These are phyloP conservation scores for Iphiclides podalirius DNA, from an alignment of 2,888 invertebrate genomes.

Conservation along the genomic window DNA sequence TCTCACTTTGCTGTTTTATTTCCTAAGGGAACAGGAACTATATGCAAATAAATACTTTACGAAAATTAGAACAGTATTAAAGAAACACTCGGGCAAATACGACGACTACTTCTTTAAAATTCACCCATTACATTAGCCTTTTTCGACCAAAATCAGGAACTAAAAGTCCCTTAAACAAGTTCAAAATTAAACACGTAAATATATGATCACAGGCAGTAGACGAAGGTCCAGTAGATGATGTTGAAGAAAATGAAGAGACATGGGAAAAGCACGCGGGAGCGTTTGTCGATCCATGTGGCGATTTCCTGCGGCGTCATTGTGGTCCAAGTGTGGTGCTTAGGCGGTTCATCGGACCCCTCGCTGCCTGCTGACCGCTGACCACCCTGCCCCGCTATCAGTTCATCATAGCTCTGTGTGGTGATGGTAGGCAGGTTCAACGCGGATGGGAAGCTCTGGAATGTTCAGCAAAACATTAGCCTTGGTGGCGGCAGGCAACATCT, in stretches of 20 bases:
- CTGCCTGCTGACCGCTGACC: conserved; percentile 51
- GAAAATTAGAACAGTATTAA: no score
- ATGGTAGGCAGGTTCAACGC: conserved; percentile 84
- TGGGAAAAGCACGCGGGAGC: conserved; percentile 89
- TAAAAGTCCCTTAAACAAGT: no score
- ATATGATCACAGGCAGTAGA: conserved; percentile 78
- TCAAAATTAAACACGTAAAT: no score
- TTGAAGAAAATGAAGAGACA: conserved; percentile 89
- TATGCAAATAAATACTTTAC: neutral
- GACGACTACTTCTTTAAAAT: no score
- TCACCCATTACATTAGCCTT: no score
- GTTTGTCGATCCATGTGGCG: conserved; percentile 91
- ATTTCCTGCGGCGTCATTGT: conserved; percentile 94
- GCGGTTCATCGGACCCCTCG: conserved; percentile 60
- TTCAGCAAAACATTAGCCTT: no score
- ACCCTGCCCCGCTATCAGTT: conserved; percentile 56
- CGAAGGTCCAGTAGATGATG: conserved; percentile 88
- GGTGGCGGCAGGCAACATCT: no score
- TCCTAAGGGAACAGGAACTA: no score
- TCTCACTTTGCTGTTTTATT: no score
- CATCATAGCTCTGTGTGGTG: conserved; percentile 84
- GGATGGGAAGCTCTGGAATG: conserved; percentile 82
- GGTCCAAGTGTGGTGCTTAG: conserved; percentile 81
- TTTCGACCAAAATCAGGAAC: no score
- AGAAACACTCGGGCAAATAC: no score